Evolutionary conservation across 2,797 vertebrate species (phyloP).

Genomic region (Anableps anableps): DNA sequence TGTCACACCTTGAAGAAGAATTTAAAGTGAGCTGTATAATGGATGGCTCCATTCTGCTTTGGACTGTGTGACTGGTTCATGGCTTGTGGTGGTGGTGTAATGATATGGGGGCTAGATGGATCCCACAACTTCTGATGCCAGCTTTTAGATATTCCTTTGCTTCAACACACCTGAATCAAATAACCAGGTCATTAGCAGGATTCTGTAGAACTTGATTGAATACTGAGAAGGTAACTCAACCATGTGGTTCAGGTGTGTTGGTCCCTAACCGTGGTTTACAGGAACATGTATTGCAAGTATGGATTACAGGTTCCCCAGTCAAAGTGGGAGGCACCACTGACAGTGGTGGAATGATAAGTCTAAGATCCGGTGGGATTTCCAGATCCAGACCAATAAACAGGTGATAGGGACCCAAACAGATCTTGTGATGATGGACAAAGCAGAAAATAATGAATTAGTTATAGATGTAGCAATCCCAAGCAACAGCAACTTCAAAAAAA

Average conservation of each 20-base stretch:
- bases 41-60: neutral
- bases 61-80: neutral
- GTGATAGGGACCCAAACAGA: neutral
- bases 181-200: neutral
- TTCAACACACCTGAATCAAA: neutral
- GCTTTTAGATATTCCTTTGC: neutral
- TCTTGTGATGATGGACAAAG: neutral
- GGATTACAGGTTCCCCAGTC: neutral
- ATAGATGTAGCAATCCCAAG: neutral
- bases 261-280: neutral
- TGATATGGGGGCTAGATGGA: neutral
- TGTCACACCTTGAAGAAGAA: neutral
- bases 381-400: neutral
- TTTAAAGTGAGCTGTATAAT: neutral
- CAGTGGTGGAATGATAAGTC: neutral
- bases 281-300: neutral
- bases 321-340: neutral
- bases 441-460: neutral
- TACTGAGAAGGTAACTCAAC: neutral
- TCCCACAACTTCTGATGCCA: neutral
- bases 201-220: neutral
- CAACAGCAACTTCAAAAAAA: neutral
- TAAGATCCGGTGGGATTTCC: neutral
- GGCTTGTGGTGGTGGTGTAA: neutral
- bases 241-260: neutral